Evolutionary conservation across 2,113 vertebrate species (phyloP), one percentile per base, ranked within the genome.

Genomic region (Laticauda colubrina): DNA sequence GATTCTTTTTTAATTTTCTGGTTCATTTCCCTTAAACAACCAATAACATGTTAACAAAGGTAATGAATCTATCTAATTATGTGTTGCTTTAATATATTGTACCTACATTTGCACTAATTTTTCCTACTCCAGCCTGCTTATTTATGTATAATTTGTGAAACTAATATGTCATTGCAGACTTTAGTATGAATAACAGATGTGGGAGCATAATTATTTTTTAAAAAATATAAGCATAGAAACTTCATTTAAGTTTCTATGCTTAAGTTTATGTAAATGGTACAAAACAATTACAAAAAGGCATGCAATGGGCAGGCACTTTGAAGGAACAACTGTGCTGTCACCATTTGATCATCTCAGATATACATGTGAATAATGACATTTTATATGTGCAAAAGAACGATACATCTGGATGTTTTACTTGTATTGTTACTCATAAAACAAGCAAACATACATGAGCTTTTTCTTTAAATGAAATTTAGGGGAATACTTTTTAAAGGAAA

Each of bases 271-370:
- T 90, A 88, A 88, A 88, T 88, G 14, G 53, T 59, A 39, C 51
- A 51, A 26, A 85, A 61, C 61, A 85, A 87, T 94, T 29, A 85
- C 48, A 64, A 88, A 92, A 2, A 14, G 92, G 88, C 89, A 48
- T 34, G 89, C 11, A 92, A 2, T 39, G 56, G 14, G n/a, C 91
- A 85, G 89, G 8, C 92, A 53, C 93, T 26, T 29, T 43, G 24
- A 81, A 81, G 20, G 43, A 43, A 81, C 34, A 81, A 81, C 34
- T 43, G 34, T 43, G 69, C 34, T 39, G 3, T 43, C 20, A 8
- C 20, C 18, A 39, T 39, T 91, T 29, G 75, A 23, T 85, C 75
- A 85, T 91, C 39, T 15, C 55, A 91, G 21, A 24, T 43, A 24
- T 45, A 45, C 39, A 48, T 85, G 21, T 15, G 29, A 75, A 75